Percentiles rank a stretch among this genome's conserved stretches.
phyloP scores from a whole-genome alignment of 2,113 vertebrate species.

The Paratilapia polleni region DNA sequence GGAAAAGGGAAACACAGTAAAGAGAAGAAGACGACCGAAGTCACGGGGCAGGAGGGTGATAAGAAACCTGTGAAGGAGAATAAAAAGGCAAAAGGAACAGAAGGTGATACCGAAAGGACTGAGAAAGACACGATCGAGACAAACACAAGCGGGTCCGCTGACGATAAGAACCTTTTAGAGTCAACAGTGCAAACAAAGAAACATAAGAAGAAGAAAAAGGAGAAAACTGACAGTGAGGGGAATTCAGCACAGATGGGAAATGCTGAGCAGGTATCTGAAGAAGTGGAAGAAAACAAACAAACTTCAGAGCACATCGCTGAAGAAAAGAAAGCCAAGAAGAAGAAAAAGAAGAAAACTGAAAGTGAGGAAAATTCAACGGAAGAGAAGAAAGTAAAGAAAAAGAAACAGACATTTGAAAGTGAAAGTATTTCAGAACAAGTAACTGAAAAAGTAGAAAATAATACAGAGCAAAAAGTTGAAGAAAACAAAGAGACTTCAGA shows the following conservation, averaged over 20 bases:
- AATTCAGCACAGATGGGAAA: not conserved
- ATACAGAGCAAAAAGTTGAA: not conserved
- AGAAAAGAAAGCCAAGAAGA: not conserved
- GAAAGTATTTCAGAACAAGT: not conserved
- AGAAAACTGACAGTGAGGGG: conserved; percentile 5
- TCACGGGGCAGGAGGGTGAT: not conserved
- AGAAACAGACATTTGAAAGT: not conserved
- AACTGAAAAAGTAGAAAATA: not conserved
- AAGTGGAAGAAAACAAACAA: conserved; percentile 5
- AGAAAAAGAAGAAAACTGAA: not conserved
- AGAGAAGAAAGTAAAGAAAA: conserved; percentile 4
- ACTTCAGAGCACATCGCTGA: not conserved
- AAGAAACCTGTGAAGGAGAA: not conserved
- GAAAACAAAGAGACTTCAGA: not conserved
- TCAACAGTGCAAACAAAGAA: conserved; percentile 33
- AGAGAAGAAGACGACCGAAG: not conserved
- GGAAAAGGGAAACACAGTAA: not conserved
- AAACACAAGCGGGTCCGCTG: not conserved
- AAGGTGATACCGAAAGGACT: not conserved
- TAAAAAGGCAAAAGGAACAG: not conserved
- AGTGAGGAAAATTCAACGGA: not conserved
- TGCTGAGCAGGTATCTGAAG: not conserved
- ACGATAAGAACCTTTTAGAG: not conserved
- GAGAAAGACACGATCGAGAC: not conserved
- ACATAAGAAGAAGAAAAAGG: conserved; percentile 51